Conservation (phyloP, 2,113 vertebrate genomes). For the Nymphicus hollandicus region DNA sequence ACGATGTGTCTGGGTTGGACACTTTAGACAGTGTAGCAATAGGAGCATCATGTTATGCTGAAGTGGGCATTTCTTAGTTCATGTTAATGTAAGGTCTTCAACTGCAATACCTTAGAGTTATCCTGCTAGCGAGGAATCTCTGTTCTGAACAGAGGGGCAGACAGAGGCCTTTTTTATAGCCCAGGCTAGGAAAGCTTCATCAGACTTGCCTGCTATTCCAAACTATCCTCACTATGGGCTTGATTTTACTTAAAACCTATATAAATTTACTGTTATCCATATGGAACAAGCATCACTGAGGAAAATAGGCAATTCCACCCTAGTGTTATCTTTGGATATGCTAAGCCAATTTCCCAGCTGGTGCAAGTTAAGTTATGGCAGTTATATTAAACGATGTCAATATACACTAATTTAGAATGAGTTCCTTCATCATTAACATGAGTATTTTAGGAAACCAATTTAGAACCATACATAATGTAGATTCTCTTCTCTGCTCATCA, state of each 20-base stretch:
- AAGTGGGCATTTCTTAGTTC: not conserved
- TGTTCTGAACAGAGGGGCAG: not conserved
- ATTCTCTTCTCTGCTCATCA: conserved; percentile 3
- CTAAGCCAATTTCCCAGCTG: conserved; percentile 40
- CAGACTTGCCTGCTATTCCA: not conserved
- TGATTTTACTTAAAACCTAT: not conserved
- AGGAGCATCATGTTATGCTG: not conserved
- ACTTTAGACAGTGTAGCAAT: not conserved
- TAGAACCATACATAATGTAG: conserved; percentile 44
- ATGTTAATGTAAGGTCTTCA: not conserved
- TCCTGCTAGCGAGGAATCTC: not conserved
- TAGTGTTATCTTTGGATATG: conserved; percentile 36
- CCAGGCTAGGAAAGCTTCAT: not conserved
- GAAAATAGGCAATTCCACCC: conserved; percentile 22
- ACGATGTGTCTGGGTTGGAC: not conserved
- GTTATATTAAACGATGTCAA: conserved; percentile 57
- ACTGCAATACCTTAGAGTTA: not conserved
- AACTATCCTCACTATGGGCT: not conserved
- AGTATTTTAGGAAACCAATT: conserved; percentile 55
- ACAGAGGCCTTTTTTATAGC: not conserved
- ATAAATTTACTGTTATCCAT: not conserved
- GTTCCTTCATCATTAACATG: conserved; percentile 47
- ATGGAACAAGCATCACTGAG: not conserved
- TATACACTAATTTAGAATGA: conserved; percentile 50
- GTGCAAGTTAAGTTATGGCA: conserved; percentile 43